phyloP scores from a whole-genome alignment of 2,888 invertebrate genomes.

The Dione juno region DNA sequence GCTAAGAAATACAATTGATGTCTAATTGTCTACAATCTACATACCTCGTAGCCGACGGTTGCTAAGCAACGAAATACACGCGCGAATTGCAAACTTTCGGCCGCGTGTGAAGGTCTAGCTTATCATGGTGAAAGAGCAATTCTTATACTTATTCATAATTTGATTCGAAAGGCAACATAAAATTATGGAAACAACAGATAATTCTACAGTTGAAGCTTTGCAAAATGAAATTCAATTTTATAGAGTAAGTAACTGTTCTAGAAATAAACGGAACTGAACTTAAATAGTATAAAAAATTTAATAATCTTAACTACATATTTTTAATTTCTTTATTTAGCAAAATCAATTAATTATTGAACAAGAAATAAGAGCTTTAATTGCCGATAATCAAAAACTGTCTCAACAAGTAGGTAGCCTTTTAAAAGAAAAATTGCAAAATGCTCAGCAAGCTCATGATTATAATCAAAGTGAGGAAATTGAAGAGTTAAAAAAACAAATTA shows the following conservation, averaged over 20 bases:
- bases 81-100: slow-evolving; percentile 75
- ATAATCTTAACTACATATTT: not conserved
- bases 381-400: slow-evolving; percentile 74
- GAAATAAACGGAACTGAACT: too few relatives aligned
- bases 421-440: slow-evolving; percentile 67
- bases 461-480: slow-evolving; percentile 63
- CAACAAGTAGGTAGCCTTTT: slow-evolving; percentile 71
- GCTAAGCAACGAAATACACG: slow-evolving; percentile 63
- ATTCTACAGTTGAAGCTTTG: slow-evolving; percentile 54
- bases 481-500: slow-evolving; percentile 66
- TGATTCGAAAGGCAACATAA: slow-evolving; percentile 1
- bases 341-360: slow-evolving; percentile 72
- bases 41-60: slow-evolving; percentile 47
- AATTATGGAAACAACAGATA: slow-evolving; percentile 40
- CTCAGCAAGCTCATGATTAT: slow-evolving; percentile 55
- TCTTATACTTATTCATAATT: not conserved
- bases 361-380: slow-evolving; percentile 70
- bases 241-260: slow-evolving; percentile 61
- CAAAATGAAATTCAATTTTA: slow-evolving; percentile 80
- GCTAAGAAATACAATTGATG: not conserved
- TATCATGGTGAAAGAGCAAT: not conserved
- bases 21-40: not conserved
- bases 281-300: not conserved
- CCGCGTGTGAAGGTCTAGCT: slow-evolving; percentile 7
- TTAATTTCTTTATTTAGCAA: slow-evolving; percentile 57